Percentiles rank a stretch among this genome's conserved stretches.
Evolutionary conservation across 2,797 vertebrate genomes (phyloP).

Genomic region (Catharus ustulatus): DNA sequence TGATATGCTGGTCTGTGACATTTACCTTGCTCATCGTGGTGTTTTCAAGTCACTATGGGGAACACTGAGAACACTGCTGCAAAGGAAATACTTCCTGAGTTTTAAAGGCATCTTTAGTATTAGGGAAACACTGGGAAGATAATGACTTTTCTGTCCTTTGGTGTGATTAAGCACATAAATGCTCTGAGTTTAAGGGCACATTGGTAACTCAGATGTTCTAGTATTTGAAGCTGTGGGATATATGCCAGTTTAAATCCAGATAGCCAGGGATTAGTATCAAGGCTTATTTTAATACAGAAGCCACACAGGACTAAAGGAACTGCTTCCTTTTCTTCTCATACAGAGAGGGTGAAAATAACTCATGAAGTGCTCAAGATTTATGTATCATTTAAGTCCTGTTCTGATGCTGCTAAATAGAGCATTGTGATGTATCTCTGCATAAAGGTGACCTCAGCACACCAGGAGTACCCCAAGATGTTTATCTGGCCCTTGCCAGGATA

Average conservation of each 20-base stretch:
- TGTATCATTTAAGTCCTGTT: constrained; percentile 23
- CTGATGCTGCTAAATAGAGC: constrained; percentile 7
- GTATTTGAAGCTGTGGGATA: constrained; percentile 18
- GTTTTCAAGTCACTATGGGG: background rate
- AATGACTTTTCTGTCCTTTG: constrained; percentile 14
- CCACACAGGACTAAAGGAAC: constrained; percentile 26
- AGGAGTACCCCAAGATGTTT: background rate
- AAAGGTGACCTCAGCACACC: constrained; percentile 8
- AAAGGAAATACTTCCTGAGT: background rate
- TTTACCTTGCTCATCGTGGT: background rate
- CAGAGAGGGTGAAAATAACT: constrained; percentile 18
- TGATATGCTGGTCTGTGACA: background rate
- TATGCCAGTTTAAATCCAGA: constrained; percentile 41
- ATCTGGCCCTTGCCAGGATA: background rate
- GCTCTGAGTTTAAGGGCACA: background rate
- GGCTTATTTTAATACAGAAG: constrained; percentile 50
- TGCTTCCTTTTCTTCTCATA: constrained; percentile 1
- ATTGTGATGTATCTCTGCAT: background rate
- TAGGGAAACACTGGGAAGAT: background rate
- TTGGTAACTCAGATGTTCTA: constrained; percentile 8
- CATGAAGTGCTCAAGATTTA: background rate
- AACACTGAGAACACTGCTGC: background rate
- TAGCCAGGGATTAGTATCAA: constrained; percentile 26
- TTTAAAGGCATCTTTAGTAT: background rate
- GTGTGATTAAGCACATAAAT: constrained; percentile 17